Evolutionary conservation across 1,140 invertebrate species (phyloP).

Genomic region (Drosophila persimilis): DNA sequence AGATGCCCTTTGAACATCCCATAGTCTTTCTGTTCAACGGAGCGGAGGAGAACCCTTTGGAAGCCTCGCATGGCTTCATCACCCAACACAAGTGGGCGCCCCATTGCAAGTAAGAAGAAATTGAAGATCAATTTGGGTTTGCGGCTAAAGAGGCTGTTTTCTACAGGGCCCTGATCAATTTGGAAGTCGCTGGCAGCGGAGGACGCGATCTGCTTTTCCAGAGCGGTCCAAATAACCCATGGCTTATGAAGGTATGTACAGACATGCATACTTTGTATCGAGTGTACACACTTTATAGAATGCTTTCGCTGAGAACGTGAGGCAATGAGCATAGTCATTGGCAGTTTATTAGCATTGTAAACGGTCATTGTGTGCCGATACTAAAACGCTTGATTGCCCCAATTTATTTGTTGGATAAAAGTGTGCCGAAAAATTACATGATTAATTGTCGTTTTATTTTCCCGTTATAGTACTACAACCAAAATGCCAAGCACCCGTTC

Average conservation of each 20-base stretch:
- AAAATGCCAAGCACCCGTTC: slow-evolving; percentile 88
- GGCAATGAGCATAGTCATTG: slow-evolving; percentile 1
- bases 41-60: slow-evolving; percentile 95
- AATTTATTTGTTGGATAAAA: slow-evolving; percentile 32
- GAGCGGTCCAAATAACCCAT: slow-evolving; percentile 95
- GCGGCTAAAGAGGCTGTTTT: not conserved
- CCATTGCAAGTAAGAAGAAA: slow-evolving; percentile 83
- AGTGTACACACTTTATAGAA: too few species aligned
- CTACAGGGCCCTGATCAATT: slow-evolving; percentile 93
- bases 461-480: slow-evolving; percentile 48
- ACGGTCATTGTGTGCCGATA: not conserved
- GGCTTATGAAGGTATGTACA: slow-evolving; percentile 88
- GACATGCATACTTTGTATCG: not conserved
- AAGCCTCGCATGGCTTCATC: slow-evolving; percentile 97
- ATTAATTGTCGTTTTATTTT: not conserved
- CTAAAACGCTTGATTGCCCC: slow-evolving; percentile 86
- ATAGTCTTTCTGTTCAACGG: slow-evolving; percentile 95
- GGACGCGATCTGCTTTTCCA: slow-evolving; percentile 97
- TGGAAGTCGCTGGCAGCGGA: slow-evolving; percentile 96
- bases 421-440: slow-evolving; percentile 84
- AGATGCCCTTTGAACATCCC: slow-evolving; percentile 86
- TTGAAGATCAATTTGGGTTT: not conserved
- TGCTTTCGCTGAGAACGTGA: not conserved
- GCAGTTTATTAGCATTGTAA: slow-evolving; percentile 20
- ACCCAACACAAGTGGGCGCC: slow-evolving; percentile 95